Conservation (phyloP, 2,888 invertebrate genomes). For the Pyrocoelia pectoralis region DNA sequence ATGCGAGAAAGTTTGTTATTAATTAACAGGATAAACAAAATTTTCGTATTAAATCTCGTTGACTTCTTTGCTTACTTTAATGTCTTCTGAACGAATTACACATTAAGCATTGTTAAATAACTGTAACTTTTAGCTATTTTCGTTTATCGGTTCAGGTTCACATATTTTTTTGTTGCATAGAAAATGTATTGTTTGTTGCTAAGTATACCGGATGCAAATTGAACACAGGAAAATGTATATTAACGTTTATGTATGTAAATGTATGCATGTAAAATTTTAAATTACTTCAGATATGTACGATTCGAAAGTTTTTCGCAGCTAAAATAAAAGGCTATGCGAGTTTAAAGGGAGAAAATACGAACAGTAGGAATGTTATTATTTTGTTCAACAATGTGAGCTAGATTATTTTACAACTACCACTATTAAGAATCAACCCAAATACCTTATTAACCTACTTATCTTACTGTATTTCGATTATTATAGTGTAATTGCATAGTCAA, state of each 20-base stretch:
- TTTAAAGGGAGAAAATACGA: not conserved
- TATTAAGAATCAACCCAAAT: too few relatives aligned
- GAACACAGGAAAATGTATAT: conserved; percentile 1
- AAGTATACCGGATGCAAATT: not conserved
- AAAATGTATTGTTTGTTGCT: not conserved
- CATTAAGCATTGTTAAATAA: too few relatives aligned
- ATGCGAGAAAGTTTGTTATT: too few relatives aligned
- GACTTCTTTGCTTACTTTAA: too few relatives aligned
- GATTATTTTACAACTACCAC: too few relatives aligned
- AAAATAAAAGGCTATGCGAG: not conserved
- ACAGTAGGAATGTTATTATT: not conserved
- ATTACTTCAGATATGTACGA: not conserved
- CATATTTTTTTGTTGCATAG: not conserved
- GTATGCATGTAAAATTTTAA: not conserved
- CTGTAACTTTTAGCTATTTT: not conserved
- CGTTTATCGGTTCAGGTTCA: not conserved
- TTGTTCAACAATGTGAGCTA: too few relatives aligned
- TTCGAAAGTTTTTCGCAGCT: conserved; percentile 1
- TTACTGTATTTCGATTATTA: too few relatives aligned
- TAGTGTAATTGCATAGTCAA: too few relatives aligned
- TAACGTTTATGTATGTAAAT: not conserved
- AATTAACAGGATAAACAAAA: too few relatives aligned
- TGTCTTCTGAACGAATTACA: too few relatives aligned
- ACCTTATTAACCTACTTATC: too few relatives aligned
- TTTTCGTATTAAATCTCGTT: too few relatives aligned